These are phyloP conservation scores for Callospermophilus lateralis DNA, from an alignment of 2,113 vertebrate genomes.

Conservation along the genomic window DNA sequence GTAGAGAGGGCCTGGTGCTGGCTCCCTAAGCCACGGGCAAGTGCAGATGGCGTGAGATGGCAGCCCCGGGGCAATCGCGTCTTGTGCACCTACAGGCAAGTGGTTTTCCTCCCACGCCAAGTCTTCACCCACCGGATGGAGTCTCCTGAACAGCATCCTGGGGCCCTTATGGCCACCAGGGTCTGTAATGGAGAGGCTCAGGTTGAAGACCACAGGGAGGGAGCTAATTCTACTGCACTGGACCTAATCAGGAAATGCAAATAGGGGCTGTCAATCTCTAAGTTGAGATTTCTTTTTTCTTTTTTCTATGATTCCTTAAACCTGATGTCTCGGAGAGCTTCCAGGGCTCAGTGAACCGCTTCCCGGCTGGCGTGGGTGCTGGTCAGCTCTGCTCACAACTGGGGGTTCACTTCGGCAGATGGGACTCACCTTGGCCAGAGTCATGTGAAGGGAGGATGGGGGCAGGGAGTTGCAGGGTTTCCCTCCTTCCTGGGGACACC, in stretches of 20 bases:
- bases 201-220: background rate
- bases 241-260: background rate
- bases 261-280: background rate
- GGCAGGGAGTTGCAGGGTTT: rapidly evolving
- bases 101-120: background rate
- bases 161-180: too few species aligned
- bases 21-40: rapidly evolving
- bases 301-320: background rate
- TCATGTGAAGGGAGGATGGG: background rate
- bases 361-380: background rate
- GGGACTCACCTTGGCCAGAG: background rate
- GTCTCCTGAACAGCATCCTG: background rate
- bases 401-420: background rate
- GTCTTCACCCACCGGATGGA: background rate
- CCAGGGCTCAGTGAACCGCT: background rate
- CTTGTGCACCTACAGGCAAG: background rate
- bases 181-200: background rate
- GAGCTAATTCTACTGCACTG: background rate
- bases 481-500: background rate
- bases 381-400: background rate
- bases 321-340: background rate
- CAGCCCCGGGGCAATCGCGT: background rate
- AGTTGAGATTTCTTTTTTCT: background rate
- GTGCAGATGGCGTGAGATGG: rapidly evolving
- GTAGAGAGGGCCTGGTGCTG: background rate